Percentiles rank a stretch among this genome's conserved stretches.
These are phyloP conservation scores for Ips typographus DNA, from an alignment of 1,140 invertebrate genomes.

Conservation along the genomic window DNA sequence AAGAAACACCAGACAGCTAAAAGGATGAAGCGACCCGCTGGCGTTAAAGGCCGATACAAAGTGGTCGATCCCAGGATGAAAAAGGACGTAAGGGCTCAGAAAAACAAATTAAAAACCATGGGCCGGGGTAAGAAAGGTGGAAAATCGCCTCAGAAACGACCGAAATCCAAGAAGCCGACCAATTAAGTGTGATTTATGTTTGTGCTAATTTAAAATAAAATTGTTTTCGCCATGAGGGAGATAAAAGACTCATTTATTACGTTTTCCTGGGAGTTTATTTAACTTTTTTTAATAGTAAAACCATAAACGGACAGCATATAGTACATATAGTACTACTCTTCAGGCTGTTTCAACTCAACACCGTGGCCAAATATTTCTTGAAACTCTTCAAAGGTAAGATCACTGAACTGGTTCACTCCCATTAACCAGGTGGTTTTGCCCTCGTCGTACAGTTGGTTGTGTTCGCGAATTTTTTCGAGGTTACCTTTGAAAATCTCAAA, in stretches of 20 bases:
- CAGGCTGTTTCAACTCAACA: too few relatives aligned
- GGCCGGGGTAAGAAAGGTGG: conserved; percentile 39
- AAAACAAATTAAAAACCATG: conserved; percentile 63
- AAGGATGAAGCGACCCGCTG: conserved; percentile 73
- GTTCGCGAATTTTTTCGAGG: conserved; percentile 76
- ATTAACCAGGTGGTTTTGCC: conserved; percentile 68
- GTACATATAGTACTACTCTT: neutral
- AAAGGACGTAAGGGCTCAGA: conserved; percentile 80
- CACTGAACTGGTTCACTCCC: conserved; percentile 77
- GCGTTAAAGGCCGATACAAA: conserved; percentile 90
- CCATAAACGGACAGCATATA: too few relatives aligned
- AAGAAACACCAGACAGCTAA: conserved; percentile 85
- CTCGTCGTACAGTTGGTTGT: conserved; percentile 71
- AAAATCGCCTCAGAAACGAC: conserved; percentile 28
- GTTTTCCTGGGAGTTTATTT: too few relatives aligned
- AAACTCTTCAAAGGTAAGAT: conserved; percentile 84
- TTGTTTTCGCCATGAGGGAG: too few relatives aligned
- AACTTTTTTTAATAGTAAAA: too few relatives aligned
- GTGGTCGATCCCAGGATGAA: conserved; percentile 96
- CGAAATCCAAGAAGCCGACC: neutral
- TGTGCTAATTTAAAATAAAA: too few relatives aligned
- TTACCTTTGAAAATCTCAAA: conserved; percentile 86
- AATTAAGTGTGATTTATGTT: too few relatives aligned
- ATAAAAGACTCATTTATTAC: too few relatives aligned
- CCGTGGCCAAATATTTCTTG: conserved; percentile 9